A percentile compares a stretch with the other conserved stretches of the same genome.
phyloP scores from a whole-genome alignment of 1,140 invertebrate species.

The Odontomachus brunneus region DNA sequence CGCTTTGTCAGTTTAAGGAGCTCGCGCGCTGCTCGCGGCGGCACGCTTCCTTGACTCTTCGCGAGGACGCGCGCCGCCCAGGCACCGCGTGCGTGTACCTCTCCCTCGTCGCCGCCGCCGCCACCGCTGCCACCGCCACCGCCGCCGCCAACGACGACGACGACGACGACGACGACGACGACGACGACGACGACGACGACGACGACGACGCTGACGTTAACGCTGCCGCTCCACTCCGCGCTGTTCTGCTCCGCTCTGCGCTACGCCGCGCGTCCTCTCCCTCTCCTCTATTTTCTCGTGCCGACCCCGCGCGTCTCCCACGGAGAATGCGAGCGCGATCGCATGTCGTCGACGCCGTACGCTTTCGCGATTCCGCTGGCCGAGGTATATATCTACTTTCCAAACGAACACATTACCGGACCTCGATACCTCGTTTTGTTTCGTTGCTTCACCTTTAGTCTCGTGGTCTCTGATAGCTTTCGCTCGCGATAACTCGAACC shows the following conservation, averaged over 20 bases:
- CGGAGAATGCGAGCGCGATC: constrained; percentile 58
- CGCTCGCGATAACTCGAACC: no score
- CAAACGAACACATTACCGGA: constrained; percentile 41
- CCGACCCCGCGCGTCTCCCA: constrained; percentile 34
- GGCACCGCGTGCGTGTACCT: neutral
- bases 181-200: neutral
- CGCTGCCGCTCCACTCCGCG: neutral
- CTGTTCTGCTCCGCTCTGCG: neutral
- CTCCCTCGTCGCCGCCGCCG: neutral
- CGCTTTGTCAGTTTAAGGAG: constrained; percentile 76
- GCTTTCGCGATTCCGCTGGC: constrained; percentile 63
- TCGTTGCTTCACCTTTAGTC: neutral
- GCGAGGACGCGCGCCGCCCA: neutral
- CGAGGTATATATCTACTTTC: constrained; percentile 65
- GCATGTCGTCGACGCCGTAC: constrained; percentile 49
- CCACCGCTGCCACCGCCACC: neutral
- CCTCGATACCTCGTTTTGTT: constrained; percentile 40
- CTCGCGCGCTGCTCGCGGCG: constrained; percentile 44
- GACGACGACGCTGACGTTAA: neutral
- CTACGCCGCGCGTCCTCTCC: constrained; percentile 23
- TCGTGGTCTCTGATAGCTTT: neutral
- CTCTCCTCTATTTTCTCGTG: constrained; percentile 55
- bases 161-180: neutral
- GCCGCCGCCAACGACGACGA: neutral
- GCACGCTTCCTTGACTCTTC: constrained; percentile 70